Evolutionary conservation across 2,113 vertebrate genomes (phyloP).

Genomic region (Pyxicephalus adspersus): DNA sequence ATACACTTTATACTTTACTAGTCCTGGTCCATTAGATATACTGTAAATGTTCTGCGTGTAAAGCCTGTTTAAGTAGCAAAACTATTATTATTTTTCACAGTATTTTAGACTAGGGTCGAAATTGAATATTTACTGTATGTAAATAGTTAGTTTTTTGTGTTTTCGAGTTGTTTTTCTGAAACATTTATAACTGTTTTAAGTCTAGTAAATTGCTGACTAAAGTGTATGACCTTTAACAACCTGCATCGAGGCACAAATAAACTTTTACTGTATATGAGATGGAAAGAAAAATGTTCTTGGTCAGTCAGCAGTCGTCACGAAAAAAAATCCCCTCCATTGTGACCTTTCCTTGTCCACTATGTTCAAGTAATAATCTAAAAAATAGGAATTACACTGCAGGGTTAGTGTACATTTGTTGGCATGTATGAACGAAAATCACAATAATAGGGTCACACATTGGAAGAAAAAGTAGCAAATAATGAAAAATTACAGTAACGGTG

Average conservation of each 20-base stretch:
- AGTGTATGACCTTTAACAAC: slow-evolving; percentile 45
- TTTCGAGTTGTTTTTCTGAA: slow-evolving; percentile 4
- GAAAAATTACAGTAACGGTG: no score
- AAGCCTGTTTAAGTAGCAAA: no score
- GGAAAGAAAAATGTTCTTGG: slow-evolving; percentile 41
- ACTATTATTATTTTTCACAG: no score
- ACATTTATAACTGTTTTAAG: slow-evolving; percentile 35
- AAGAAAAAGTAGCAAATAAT: not conserved
- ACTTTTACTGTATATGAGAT: slow-evolving; percentile 20
- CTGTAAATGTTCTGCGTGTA: no score
- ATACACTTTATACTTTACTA: not conserved
- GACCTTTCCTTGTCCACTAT: slow-evolving; percentile 32
- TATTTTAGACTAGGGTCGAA: no score
- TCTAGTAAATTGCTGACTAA: slow-evolving; percentile 41
- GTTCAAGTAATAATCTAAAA: slow-evolving; percentile 1
- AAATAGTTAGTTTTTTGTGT: slow-evolving; percentile 25
- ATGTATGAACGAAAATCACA: not conserved
- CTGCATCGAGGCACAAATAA: slow-evolving; percentile 29
- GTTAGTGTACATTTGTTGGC: not conserved
- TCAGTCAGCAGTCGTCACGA: not conserved
- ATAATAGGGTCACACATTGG: not conserved
- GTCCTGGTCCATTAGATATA: no score
- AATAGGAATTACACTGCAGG: not conserved
- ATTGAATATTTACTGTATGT: not conserved
- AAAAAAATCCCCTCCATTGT: slow-evolving; percentile 8